These are phyloP conservation scores for Acanthococcus lagerstroemiae DNA, from an alignment of 2,888 invertebrate genomes.

Conservation along the genomic window DNA sequence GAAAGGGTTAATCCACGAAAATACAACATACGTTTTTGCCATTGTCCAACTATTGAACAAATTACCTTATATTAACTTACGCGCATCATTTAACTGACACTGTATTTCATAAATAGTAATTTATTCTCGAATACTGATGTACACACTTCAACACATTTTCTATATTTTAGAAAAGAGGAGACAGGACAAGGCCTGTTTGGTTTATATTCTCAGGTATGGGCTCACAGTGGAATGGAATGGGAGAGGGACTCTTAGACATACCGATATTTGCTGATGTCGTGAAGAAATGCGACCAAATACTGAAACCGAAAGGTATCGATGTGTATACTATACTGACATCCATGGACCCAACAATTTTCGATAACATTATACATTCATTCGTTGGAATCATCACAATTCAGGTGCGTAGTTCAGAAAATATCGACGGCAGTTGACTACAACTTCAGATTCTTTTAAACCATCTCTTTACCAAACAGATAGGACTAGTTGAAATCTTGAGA, in stretches of 20 bases:
- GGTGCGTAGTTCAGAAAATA: conserved; percentile 39
- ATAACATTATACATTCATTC: conserved; percentile 60
- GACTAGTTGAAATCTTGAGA: conserved; percentile 52
- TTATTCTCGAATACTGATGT: no score
- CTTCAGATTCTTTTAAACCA: neutral
- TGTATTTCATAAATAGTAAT: no score
- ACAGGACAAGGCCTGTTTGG: conserved; percentile 48
- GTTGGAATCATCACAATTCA: conserved; percentile 60
- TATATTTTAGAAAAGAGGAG: neutral
- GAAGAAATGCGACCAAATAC: conserved; percentile 51
- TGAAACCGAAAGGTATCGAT: conserved; percentile 55
- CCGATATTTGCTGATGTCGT: conserved; percentile 64
- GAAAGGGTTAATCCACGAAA: no score
- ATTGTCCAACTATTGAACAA: no score
- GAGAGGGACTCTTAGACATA: conserved; percentile 59
- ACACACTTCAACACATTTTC: no score
- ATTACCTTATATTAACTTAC: no score
- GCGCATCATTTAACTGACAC: no score
- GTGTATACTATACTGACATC: conserved; percentile 53
- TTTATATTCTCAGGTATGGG: conserved; percentile 68
- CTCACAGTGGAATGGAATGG: conserved; percentile 76
- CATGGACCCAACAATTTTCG: conserved; percentile 52
- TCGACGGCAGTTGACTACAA: neutral
- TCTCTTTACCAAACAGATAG: no score
- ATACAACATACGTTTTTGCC: no score